These are phyloP conservation scores for Anhinga anhinga DNA, from an alignment of 2,113 vertebrate species.

Conservation along the genomic window DNA sequence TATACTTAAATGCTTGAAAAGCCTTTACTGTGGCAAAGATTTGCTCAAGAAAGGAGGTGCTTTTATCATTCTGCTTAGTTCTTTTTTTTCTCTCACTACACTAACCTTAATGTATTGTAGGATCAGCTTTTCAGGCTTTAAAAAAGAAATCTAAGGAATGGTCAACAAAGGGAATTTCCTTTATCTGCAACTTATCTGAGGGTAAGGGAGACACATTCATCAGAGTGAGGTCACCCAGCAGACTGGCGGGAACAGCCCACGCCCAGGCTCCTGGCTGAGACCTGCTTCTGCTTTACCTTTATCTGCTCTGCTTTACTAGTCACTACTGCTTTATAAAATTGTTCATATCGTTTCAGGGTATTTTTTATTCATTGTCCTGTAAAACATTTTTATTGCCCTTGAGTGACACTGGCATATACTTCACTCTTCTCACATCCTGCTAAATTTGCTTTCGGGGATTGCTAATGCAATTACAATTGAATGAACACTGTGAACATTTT, in stretches of 20 bases:
- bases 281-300: background rate
- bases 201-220: background rate
- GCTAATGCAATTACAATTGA: background rate
- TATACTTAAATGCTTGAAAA: background rate
- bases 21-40: background rate
- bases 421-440: background rate
- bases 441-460: background rate
- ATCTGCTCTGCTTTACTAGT: background rate
- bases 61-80: background rate
- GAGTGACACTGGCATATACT: background rate
- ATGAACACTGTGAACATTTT: background rate
- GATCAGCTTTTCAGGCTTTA: background rate
- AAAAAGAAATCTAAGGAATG: background rate
- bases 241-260: background rate
- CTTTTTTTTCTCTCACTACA: background rate
- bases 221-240: background rate
- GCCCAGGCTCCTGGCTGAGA: background rate
- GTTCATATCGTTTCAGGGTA: background rate
- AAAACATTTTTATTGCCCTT: background rate
- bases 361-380: background rate
- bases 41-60: background rate
- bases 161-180: background rate
- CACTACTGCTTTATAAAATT: background rate
- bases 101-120: background rate
- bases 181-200: background rate